Base-by-base conservation (phyloP, 2,113 vertebrate species). In the Gopherus flavomarginatus region DNA sequence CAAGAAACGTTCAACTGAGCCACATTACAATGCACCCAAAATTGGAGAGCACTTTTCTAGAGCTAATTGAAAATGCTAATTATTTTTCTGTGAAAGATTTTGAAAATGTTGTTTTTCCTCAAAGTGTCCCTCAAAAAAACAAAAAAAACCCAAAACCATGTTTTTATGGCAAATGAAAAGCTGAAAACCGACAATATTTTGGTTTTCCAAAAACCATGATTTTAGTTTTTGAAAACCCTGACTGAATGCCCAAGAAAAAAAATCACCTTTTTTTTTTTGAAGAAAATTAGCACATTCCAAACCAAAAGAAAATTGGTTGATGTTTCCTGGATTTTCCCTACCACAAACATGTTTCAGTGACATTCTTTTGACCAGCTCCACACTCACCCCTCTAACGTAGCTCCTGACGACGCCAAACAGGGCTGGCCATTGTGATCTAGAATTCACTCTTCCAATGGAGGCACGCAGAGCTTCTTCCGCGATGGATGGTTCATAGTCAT, bases 391-490 rank as follows among this genome's bases (percentile, higher is more conserved):
- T 26, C 65, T 75, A 9, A 98, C 5, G 0, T 86, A 89, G 95
- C 97, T 98, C 75, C 90, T 90, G 88, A 97, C 93, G 0, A 95
- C 89, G 59, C 96, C 95, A 1, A 98, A 97, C 44, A 98, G 94
- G 50, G 95, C 97, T 2, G 92, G 95, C 19, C 97, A 95, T 96
- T 94, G 86, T 0, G 95, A 81, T 77, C 84, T 97, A 4, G 97
- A 78, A 13, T 98, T 98, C 94, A 98, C 97, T 57, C 95, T 96
- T 8, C 94, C 95, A 85, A 98, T 81, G 0, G 98, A 98, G 83
- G 95, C 96, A 1, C 85, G 83, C 85, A 98, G 96, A 88, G 98
- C 98, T 44, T 95, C 96, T 52, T 87, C 91, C 27, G 86, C 13
- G 54, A 97, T 56, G 21, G 95, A 56, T 1, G 86, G 85, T 0